Conservation (phyloP, 2,797 vertebrate species). For the Threskiornis aethiopicus region DNA sequence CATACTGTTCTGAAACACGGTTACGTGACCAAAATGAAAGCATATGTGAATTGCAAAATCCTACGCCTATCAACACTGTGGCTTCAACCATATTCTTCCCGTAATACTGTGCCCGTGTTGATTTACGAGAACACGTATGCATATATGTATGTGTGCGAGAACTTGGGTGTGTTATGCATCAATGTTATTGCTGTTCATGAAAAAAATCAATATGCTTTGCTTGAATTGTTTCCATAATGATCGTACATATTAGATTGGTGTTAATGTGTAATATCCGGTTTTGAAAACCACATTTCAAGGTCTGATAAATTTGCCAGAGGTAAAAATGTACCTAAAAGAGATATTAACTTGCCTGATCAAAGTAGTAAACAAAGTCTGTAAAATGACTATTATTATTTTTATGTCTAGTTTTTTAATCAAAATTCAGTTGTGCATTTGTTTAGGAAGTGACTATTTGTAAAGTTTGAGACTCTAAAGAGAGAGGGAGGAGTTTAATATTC, state of each 20-base stretch:
- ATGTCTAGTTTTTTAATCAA: background rate
- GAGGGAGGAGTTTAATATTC: background rate
- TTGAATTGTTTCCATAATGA: slow-evolving; percentile 27
- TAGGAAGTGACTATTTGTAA: background rate
- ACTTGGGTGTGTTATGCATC: background rate
- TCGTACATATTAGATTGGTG: background rate
- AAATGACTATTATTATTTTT: background rate
- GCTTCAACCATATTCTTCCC: slow-evolving; percentile 58
- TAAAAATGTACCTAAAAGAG: background rate
- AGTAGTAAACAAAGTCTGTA: background rate
- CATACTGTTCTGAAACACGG: background rate
- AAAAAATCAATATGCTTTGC: background rate
- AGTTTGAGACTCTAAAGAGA: background rate
- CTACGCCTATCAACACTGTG: background rate
- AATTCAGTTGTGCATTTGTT: background rate
- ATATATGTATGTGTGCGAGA: background rate
- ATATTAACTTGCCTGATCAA: background rate
- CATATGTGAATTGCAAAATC: background rate
- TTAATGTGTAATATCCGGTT: slow-evolving; percentile 22
- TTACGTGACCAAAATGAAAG: slow-evolving; percentile 57
- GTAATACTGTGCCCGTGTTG: background rate
- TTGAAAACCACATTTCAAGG: slow-evolving; percentile 43
- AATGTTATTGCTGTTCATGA: background rate
- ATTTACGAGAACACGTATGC: slow-evolving; percentile 71
- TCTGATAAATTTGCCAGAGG: slow-evolving; percentile 9